phyloP scores from a whole-genome alignment of 2,888 invertebrate genomes.

The Branchellion lobata region DNA sequence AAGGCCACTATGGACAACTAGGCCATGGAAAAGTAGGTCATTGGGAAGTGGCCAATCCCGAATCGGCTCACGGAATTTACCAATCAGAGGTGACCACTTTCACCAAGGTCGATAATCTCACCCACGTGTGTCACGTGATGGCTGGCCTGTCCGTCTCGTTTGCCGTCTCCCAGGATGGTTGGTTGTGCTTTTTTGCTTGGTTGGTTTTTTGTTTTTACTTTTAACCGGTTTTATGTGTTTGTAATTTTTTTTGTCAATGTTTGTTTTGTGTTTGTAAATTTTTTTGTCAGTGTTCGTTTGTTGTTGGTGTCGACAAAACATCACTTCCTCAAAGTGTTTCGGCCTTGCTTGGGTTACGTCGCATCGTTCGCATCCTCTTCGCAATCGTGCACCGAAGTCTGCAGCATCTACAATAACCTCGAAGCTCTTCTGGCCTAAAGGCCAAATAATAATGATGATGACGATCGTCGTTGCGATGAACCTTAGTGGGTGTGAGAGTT shows the following conservation, averaged over 20 bases:
- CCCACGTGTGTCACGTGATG: conserved; percentile 68
- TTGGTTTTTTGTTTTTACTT: neutral
- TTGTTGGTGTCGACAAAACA: too few relatives aligned
- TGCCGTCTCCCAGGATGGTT: conserved; percentile 76
- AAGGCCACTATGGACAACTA: conserved; percentile 41
- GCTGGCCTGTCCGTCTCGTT: conserved; percentile 70
- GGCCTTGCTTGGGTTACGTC: too few relatives aligned
- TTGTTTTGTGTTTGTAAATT: neutral
- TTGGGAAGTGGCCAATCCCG: neutral
- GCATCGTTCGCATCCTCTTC: too few relatives aligned
- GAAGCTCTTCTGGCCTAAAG: too few relatives aligned
- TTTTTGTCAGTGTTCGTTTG: neutral
- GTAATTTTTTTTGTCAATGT: neutral
- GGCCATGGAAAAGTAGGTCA: conserved; percentile 8
- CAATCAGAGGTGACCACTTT: conserved; percentile 62
- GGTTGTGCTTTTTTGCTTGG: neutral
- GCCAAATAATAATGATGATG: too few relatives aligned
- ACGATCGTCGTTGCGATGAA: too few relatives aligned
- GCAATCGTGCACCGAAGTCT: too few relatives aligned
- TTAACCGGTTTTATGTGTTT: neutral
- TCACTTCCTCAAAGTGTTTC: too few relatives aligned
- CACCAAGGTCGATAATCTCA: conserved; percentile 58
- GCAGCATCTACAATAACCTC: too few relatives aligned
- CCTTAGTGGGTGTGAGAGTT: too few relatives aligned
- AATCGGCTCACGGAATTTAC: neutral